phyloP scores from a whole-genome alignment of 2,888 invertebrate genomes.

The Magallana nippona region DNA sequence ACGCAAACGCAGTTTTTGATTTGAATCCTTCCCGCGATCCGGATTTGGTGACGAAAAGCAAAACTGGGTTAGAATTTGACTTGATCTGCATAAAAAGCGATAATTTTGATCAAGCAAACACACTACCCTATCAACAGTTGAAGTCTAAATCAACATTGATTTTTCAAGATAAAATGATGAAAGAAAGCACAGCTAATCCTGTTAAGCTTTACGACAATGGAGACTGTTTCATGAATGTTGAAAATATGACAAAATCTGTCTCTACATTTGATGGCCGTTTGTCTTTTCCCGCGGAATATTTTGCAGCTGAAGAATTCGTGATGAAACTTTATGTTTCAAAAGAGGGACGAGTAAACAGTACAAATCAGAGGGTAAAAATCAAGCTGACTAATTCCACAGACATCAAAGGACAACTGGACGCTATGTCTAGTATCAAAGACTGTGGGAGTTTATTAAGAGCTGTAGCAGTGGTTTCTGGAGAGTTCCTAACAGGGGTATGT shows the following conservation, averaged over 20 bases:
- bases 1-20: slow-evolving; percentile 69
- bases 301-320: slow-evolving; percentile 65
- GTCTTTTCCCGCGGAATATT: slow-evolving; percentile 65
- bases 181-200: slow-evolving; percentile 62
- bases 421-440: slow-evolving; percentile 57
- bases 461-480: slow-evolving; percentile 54
- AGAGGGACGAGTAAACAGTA: slow-evolving; percentile 53
- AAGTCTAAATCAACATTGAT: slow-evolving; percentile 57
- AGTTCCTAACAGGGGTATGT: slow-evolving; percentile 51
- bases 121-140: slow-evolving; percentile 17
- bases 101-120: slow-evolving; percentile 46
- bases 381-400: slow-evolving; percentile 59
- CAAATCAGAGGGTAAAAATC: slow-evolving; percentile 54
- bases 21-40: slow-evolving; percentile 69
- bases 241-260: slow-evolving; percentile 55
- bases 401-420: slow-evolving; percentile 56
- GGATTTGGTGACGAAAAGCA: slow-evolving; percentile 62
- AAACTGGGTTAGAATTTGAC: slow-evolving; percentile 68
- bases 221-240: slow-evolving; percentile 61
- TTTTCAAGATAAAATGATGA: slow-evolving; percentile 61
- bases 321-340: slow-evolving; percentile 70
- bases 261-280: slow-evolving; percentile 63
- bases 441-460: slow-evolving; percentile 60
- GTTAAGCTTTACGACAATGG: slow-evolving; percentile 68
- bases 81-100: slow-evolving; percentile 71